Evolutionary conservation across 2,113 vertebrate species (phyloP).

Genomic region (Spermophilus dauricus): DNA sequence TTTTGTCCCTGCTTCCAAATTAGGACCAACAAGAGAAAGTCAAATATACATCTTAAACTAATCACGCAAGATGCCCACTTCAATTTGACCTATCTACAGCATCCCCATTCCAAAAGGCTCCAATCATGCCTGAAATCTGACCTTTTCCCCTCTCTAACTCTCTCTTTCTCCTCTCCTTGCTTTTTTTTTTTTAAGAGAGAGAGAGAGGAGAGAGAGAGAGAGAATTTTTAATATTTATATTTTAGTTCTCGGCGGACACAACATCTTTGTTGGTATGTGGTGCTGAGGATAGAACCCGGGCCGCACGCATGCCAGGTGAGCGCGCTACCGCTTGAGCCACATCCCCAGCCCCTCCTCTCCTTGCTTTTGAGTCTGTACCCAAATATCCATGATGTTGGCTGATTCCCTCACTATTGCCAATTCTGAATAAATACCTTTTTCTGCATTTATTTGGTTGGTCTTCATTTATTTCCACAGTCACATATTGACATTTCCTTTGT

Average conservation of each 20-base stretch:
- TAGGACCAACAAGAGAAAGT: background rate
- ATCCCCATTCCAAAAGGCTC: background rate
- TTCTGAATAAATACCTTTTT: background rate
- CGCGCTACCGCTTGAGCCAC: too few species aligned
- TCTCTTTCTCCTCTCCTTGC: background rate
- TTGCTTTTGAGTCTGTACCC: background rate
- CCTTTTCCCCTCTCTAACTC: background rate
- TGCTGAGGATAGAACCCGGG: too few species aligned
- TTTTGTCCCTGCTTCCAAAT: background rate
- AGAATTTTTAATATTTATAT: too few species aligned
- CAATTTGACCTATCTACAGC: background rate
- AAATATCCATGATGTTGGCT: background rate
- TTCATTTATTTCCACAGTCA: conserved; percentile 26
- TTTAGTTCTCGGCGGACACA: too few species aligned
- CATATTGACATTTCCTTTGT: conserved; percentile 9
- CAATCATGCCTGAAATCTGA: background rate
- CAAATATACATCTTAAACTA: background rate
- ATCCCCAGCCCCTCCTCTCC: too few species aligned
- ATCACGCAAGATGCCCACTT: background rate
- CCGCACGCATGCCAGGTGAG: too few species aligned
- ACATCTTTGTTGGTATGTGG: too few species aligned
- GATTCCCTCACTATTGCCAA: background rate
- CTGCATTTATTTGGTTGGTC: background rate
- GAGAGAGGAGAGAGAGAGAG: too few species aligned
- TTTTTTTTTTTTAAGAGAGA: too few species aligned